Conservation (phyloP, 2,888 invertebrate species). For the Cerceris rybyensis region DNA sequence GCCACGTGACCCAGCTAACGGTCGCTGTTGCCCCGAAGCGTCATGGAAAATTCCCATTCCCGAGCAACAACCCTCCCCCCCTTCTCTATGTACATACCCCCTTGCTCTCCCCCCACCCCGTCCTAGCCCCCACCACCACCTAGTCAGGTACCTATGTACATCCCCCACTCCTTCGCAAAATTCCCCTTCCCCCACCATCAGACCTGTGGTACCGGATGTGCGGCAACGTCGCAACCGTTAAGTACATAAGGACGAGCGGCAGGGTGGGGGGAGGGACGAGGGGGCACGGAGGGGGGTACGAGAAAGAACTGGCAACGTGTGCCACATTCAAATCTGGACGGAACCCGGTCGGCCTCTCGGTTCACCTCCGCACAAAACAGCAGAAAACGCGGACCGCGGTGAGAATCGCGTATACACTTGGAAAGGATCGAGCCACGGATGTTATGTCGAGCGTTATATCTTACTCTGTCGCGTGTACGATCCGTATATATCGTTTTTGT, state of each 20-base stretch:
- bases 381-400: conserved; percentile 60
- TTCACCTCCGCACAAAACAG: conserved; percentile 63
- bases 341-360: conserved; percentile 71
- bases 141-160: conserved; percentile 64
- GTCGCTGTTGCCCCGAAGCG: conserved; percentile 60
- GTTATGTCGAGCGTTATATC: neutral
- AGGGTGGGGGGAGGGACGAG: conserved; percentile 45
- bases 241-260: conserved; percentile 72
- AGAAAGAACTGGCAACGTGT: conserved; percentile 80
- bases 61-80: conserved; percentile 60
- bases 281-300: conserved; percentile 50
- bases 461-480: neutral
- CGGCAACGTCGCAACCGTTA: conserved; percentile 81
- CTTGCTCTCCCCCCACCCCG: conserved; percentile 37
- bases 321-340: conserved; percentile 79
- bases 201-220: conserved; percentile 74
- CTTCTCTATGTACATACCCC: conserved; percentile 57
- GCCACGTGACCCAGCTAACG: conserved; percentile 69
- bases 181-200: conserved; percentile 71
- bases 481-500: neutral
- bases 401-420: conserved; percentile 34
- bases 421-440: neutral
- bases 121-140: conserved; percentile 51
- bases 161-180: conserved; percentile 68
- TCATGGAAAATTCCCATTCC: conserved; percentile 80